Percentiles rank a stretch among this genome's conserved stretches.
These are phyloP conservation scores for Panonychus citri DNA, from an alignment of 1,140 invertebrate genomes.

Conservation along the genomic window DNA sequence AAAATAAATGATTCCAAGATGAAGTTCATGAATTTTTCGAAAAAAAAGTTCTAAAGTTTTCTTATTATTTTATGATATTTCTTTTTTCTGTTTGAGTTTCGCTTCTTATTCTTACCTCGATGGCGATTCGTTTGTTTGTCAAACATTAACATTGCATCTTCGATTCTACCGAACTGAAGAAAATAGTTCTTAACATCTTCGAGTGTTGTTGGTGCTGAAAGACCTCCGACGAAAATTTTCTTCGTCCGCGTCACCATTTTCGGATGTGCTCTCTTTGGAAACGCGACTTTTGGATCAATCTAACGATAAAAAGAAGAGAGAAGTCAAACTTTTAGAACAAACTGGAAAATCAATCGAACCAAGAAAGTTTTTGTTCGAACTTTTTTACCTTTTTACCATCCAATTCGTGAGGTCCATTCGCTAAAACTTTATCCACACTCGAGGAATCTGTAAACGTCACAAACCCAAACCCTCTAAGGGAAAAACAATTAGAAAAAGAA, in stretches of 20 bases:
- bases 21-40: too few relatives aligned
- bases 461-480: conserved; percentile 76
- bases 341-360: background rate
- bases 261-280: conserved; percentile 92
- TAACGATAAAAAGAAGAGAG: conserved; percentile 24
- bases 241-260: conserved; percentile 99
- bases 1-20: too few relatives aligned
- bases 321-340: background rate
- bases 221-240: conserved; percentile 99
- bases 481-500: background rate
- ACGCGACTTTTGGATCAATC: conserved; percentile 99
- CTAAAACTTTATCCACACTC: conserved; percentile 26
- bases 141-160: conserved; percentile 99
- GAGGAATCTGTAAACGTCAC: conserved; percentile 25
- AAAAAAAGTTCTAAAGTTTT: too few relatives aligned
- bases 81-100: too few relatives aligned
- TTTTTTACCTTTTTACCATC: conserved; percentile 56
- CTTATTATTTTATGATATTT: too few relatives aligned
- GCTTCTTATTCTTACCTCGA: conserved; percentile 57
- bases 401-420: conserved; percentile 62
- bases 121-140: conserved; percentile 99
- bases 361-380: too few relatives aligned
- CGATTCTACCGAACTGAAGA: conserved; percentile 97
- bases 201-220: conserved; percentile 92
- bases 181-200: conserved; percentile 99